phyloP scores from a whole-genome alignment of 2,113 vertebrate genomes.

The Neomonachus schauinslandi region DNA sequence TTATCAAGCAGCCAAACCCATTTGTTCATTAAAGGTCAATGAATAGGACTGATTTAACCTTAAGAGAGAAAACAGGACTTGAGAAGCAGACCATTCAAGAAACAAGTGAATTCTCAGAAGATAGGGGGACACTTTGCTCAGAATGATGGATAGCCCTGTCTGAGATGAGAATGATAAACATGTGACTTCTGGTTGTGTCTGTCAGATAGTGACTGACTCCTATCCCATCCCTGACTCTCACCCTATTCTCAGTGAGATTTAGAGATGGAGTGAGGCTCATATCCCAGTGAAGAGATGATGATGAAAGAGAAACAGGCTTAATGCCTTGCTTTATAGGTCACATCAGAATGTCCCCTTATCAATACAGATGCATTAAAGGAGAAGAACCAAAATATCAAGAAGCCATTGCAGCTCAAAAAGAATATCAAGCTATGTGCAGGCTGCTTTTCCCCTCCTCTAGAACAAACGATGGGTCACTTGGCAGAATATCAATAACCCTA shows the following conservation, averaged over 20 bases:
- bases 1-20: constrained; percentile 34
- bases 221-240: neutral
- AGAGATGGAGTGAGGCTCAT: neutral
- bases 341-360: constrained; percentile 16
- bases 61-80: constrained; percentile 38
- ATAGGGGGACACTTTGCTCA: neutral
- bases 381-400: constrained; percentile 45
- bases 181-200: neutral
- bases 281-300: neutral
- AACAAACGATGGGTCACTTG: constrained; percentile 32
- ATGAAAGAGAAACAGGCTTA: neutral
- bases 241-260: constrained; percentile 20
- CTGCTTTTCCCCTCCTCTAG: neutral
- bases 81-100: constrained; percentile 10
- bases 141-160: constrained; percentile 21
- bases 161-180: constrained; percentile 45
- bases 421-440: neutral
- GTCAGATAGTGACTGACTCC: constrained; percentile 36
- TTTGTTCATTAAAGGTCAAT: constrained; percentile 61
- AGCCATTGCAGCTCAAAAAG: constrained; percentile 36
- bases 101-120: constrained; percentile 43
- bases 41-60: constrained; percentile 37
- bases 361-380: constrained; percentile 28
- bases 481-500: constrained; percentile 5
- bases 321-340: constrained; percentile 22